Percentiles rank a stretch among this genome's conserved stretches.
These are phyloP conservation scores for Morpho helenor DNA, from an alignment of 2,888 invertebrate species.

Conservation along the genomic window DNA sequence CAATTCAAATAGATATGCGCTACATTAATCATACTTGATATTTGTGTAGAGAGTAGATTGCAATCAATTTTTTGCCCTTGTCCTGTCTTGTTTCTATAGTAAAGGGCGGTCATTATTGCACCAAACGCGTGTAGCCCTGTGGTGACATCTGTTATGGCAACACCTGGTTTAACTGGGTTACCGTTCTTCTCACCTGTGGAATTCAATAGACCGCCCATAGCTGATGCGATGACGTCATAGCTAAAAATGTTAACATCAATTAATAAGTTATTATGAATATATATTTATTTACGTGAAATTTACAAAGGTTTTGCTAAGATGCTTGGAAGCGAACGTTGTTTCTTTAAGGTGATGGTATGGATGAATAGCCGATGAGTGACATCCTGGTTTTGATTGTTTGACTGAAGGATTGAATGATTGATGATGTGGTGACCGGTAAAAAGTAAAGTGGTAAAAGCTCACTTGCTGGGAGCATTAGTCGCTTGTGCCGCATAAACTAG, in stretches of 20 bases:
- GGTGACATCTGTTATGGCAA: constrained; percentile 94
- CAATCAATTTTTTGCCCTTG: constrained; percentile 96
- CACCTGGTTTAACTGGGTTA: constrained; percentile 93
- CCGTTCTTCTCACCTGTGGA: constrained; percentile 92
- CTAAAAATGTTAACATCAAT: constrained; percentile 39
- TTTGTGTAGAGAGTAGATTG: constrained; percentile 94
- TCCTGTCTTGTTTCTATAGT: constrained; percentile 87
- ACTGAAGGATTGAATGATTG: too few relatives aligned
- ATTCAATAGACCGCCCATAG: constrained; percentile 92
- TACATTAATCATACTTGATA: constrained; percentile 92
- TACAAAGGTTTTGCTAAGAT: too few relatives aligned
- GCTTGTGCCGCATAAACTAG: too few relatives aligned
- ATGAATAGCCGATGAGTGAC: too few relatives aligned
- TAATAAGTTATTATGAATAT: too few relatives aligned
- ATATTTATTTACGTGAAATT: too few relatives aligned
- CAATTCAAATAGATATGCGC: constrained; percentile 94
- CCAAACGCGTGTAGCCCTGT: constrained; percentile 97
- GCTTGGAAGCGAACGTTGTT: too few relatives aligned
- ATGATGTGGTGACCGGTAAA: too few relatives aligned
- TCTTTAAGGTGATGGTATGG: too few relatives aligned
- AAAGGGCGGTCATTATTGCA: constrained; percentile 94
- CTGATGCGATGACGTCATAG: constrained; percentile 97
- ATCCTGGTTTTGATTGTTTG: too few relatives aligned
- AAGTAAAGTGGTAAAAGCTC: too few relatives aligned
- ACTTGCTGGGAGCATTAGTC: too few relatives aligned